Evolutionary conservation across 2,888 invertebrate species (phyloP), one percentile per base, ranked within the genome.

Genomic region (Acrobasis suavella): DNA sequence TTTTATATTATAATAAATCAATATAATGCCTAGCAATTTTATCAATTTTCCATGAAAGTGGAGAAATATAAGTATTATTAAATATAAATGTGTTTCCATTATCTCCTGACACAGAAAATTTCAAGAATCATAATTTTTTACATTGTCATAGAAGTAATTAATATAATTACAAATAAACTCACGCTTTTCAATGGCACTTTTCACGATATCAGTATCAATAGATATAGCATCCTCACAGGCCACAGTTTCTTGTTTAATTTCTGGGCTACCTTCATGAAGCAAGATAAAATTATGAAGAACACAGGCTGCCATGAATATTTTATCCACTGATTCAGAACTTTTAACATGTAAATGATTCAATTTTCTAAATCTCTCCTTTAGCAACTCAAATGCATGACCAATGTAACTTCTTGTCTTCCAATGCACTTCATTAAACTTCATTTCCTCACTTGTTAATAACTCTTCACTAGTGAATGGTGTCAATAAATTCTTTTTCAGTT

Each of bases 141-240:
- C 32, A 39, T 55, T n/a, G n/a, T 69, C 65, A 64, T 86, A 84
- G 67, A 91, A 83, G 71, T 83, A 89, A 76, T 88, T 90, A 16
- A 92, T 85, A 67, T 90, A 92, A 71, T 91, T 89, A 76, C 90
- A 91, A 52, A 92, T 70, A 78, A 91, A 92, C 66, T 90, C 89
- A 39, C 92, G 80, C 68, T 92, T 92, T 66, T 91, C 92, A 42
- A 69, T 58, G 39, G 91, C 84, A 67, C 81, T 86, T 71, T 82
- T 85, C 1, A 90, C 87, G 73, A 91, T 81, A 65, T 76, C 77
- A 50, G 77, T 82, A 65, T 90, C 89, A 63, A 92, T 85, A 22
- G 78, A 79, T 15, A 92, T 84, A 17, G 78, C 42, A 73, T 89
- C 87, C 73, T 88, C 86, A 80, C 82, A 86, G 14, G 75, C 68